Evolutionary conservation across 2,888 invertebrate genomes (phyloP), one percentile per base, ranked within the genome.

Genomic region (Parnassius orleans): DNA sequence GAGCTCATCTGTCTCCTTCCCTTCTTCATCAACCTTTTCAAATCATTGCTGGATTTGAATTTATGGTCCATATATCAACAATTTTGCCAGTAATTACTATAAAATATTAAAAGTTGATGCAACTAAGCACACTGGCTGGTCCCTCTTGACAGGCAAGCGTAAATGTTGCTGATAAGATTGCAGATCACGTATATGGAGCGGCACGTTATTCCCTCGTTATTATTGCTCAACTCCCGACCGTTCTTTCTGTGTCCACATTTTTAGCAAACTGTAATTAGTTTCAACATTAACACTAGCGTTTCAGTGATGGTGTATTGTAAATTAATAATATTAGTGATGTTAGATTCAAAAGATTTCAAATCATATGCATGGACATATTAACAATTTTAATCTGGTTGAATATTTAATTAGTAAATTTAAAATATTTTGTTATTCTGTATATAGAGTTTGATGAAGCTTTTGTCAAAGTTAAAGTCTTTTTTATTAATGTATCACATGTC

Each of bases 141-240:
- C 61, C 57, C 55, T 42, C 56, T 7, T 14, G 14, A 12, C 15
- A 48, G 14, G 48, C 41, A 48, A 42, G 19, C 58, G 58, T 61
- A 59, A 65, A 57, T 64, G 61, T 63, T 60, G 62, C 61, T 73
- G 68, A 77, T 82, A 72, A 71, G 70, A 66, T 76, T 81, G 75
- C 81, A 65, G 76, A 72, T 79, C 85, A 86, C 85, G 85, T 85
- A 74, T 72, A 69, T 67, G 67, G 69, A 69, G 65, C 76, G 72
- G 74, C 75, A 74, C 73, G 74, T 75, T 77, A 76, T 77, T 72
- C 76, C 70, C 65, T 64, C 72, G 74, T 73, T 79, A 76, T 81
- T 81, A 79, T 77, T 77, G 74, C 68, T 65, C 65, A 68, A 61
- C 65, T 65, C 65, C 68, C 66, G 60, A 68, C 69, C 66, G 33